Evolutionary conservation across 92 coral and sea anemone genomes (phyloP).

Genomic region (Heteractis magnifica): DNA sequence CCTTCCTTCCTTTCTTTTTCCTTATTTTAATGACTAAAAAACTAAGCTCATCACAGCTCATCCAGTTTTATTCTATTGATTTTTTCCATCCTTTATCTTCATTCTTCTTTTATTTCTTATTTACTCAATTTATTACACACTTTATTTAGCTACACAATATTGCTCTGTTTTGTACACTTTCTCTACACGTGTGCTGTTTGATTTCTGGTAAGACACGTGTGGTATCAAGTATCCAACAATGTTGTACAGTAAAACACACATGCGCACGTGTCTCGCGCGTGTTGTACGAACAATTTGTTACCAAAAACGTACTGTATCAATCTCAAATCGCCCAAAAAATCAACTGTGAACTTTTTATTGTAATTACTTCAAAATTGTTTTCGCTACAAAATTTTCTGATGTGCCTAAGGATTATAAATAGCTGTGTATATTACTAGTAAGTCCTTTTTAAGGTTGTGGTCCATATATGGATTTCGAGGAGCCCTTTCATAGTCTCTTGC

Average conservation of each 20-base stretch:
- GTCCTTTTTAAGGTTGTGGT: neutral
- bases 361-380: too few species aligned
- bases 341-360: neutral
- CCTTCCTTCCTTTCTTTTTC: neutral
- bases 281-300: neutral
- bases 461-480: neutral
- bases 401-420: too few species aligned
- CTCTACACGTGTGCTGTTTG: conserved; percentile 22
- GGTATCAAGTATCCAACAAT: neutral
- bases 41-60: neutral
- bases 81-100: neutral
- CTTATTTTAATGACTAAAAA: too few species aligned
- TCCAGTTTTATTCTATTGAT: neutral
- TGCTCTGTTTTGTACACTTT: neutral
- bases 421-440: neutral
- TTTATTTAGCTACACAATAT: neutral
- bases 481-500: conserved; percentile 5
- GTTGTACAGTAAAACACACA: neutral
- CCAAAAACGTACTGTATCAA: neutral
- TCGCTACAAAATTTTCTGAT: too few species aligned
- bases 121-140: neutral
- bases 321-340: neutral
- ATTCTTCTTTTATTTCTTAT: neutral
- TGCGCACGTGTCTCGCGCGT: conserved; percentile 6
- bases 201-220: neutral